Percentiles rank a stretch among this genome's conserved stretches.
Conservation (phyloP, 2,797 vertebrate genomes). For the Poecile montanus region DNA sequence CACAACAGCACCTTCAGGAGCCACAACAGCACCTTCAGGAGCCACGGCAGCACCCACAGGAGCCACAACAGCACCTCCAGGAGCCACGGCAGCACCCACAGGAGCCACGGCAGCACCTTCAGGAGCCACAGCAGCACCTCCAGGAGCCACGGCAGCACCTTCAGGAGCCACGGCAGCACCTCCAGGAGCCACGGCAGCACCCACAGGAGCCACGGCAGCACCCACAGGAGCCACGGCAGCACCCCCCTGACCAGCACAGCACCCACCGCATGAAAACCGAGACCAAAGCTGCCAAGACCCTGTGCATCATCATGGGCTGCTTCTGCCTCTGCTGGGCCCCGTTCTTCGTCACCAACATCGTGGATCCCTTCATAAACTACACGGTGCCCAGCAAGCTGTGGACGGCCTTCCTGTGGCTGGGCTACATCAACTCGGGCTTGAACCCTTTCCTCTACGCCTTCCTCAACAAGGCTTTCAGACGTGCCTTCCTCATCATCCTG, state of each 20-base stretch:
- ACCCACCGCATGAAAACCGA: constrained; percentile 95
- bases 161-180: constrained; percentile 69
- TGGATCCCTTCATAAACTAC: constrained; percentile 98
- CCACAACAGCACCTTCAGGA: constrained; percentile 69
- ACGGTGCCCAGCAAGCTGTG: constrained; percentile 91
- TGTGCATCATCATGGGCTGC: constrained; percentile 99
- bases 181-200: not conserved
- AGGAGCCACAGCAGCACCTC: not conserved
- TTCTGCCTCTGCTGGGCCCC: constrained; percentile 99
- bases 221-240: constrained; percentile 70
- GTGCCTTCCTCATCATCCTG: constrained; percentile 99
- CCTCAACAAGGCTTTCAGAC: constrained; percentile 98
- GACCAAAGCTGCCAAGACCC: constrained; percentile 96
- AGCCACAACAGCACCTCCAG: not conserved
- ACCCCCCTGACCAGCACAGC: constrained; percentile 87
- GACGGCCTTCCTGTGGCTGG: constrained; percentile 96
- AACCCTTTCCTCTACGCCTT: constrained; percentile 99
- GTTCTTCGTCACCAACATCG: constrained; percentile 95
- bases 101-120: not conserved
- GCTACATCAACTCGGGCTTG: constrained; percentile 99
- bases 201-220: constrained; percentile 62
- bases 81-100: not conserved
- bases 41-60: not conserved
- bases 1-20: not conserved
- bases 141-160: constrained; percentile 72